Conservation (phyloP, 2,797 vertebrate genomes). For the Prunella strophiata region DNA sequence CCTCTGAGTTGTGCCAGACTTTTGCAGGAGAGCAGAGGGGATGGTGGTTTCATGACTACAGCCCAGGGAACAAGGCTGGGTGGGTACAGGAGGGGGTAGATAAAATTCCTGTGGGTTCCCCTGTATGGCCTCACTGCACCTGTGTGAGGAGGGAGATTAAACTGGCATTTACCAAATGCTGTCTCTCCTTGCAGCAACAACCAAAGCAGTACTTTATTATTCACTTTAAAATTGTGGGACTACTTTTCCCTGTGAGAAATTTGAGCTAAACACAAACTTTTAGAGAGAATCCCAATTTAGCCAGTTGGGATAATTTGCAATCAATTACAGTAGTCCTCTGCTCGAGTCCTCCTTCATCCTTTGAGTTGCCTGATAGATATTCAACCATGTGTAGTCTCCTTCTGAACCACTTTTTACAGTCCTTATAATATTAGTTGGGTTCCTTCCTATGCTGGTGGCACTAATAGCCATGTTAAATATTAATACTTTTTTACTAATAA, state of each 20-base stretch:
- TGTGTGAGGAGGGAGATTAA: neutral
- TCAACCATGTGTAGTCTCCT: neutral
- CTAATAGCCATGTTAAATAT: constrained; percentile 18
- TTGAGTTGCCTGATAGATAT: neutral
- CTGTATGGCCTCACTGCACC: neutral
- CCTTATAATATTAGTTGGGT: neutral
- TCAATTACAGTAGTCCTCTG: neutral
- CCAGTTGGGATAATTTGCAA: neutral
- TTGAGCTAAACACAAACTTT: neutral
- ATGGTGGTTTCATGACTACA: neutral
- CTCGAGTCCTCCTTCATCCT: neutral
- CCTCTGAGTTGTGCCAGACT: neutral
- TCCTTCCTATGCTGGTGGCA: neutral
- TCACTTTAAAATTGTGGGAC: neutral
- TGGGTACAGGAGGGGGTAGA: neutral
- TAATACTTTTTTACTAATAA: constrained; percentile 14
- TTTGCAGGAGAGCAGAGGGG: neutral
- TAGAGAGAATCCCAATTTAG: neutral
- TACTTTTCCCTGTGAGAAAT: neutral
- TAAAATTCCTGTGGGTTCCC: fast-evolving
- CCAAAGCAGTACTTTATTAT: neutral
- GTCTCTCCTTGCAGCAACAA: neutral
- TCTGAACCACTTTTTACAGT: neutral
- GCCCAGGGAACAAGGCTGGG: neutral
- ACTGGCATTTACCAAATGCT: neutral